Evolutionary conservation across 2,888 invertebrate species (phyloP).

Genomic region (Lasioglossum vierecki): DNA sequence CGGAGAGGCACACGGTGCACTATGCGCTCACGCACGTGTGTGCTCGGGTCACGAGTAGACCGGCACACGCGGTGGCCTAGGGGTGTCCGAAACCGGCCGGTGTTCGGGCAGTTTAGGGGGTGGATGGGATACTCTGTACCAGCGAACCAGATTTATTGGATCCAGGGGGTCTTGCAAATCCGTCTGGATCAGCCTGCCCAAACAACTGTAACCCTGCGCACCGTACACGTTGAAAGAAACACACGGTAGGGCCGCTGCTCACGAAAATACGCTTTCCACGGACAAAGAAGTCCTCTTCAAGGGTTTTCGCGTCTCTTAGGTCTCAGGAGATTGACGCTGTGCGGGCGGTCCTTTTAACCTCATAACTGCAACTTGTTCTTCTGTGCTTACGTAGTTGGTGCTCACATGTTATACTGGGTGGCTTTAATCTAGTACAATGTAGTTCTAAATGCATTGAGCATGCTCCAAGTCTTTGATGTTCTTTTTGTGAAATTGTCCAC

Average conservation of each 20-base stretch:
- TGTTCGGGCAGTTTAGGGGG: slow-evolving; percentile 11
- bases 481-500: no score
- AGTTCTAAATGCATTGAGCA: no score
- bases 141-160: slow-evolving; percentile 67
- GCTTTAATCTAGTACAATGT: no score
- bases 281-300: not conserved
- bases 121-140: slow-evolving; percentile 55
- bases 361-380: not conserved
- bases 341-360: not conserved
- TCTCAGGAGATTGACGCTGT: not conserved
- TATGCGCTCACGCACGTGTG: slow-evolving; percentile 40
- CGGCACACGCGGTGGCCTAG: slow-evolving; percentile 2
- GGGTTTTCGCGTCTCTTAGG: not conserved
- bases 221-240: slow-evolving; percentile 34
- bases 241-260: not conserved
- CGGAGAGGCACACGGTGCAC: slow-evolving; percentile 26
- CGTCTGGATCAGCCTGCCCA: slow-evolving; percentile 66
- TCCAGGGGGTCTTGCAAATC: slow-evolving; percentile 65
- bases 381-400: no score
- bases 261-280: not conserved
- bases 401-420: not conserved
- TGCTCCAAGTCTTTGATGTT: no score
- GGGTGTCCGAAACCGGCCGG: slow-evolving; percentile 32
- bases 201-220: slow-evolving; percentile 40
- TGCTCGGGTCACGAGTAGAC: slow-evolving; percentile 35